These are phyloP conservation scores for Aricia agestis DNA, from an alignment of 1,140 invertebrate species.

Conservation along the genomic window DNA sequence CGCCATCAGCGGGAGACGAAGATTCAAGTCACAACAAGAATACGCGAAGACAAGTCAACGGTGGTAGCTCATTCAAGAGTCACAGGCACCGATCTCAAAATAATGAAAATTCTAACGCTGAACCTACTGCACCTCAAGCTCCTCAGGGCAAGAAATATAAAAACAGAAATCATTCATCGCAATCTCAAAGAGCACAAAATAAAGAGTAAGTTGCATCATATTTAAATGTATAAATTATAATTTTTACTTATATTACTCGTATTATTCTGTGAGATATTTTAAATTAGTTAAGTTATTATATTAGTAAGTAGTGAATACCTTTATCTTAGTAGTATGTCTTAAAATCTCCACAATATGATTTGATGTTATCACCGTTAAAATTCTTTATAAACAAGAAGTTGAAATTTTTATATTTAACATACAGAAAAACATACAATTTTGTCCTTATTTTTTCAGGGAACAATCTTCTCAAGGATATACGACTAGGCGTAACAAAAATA, in stretches of 20 bases:
- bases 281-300: too few relatives aligned
- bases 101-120: conserved; percentile 46
- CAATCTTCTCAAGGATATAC: conserved; percentile 65
- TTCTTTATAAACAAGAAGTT: too few relatives aligned
- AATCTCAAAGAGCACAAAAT: conserved; percentile 46
- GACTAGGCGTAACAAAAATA: conserved; percentile 67
- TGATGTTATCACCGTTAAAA: too few relatives aligned
- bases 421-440: neutral
- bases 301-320: too few relatives aligned
- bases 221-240: neutral
- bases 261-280: too few relatives aligned
- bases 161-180: conserved; percentile 53
- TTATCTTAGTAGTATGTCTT: too few relatives aligned
- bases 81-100: conserved; percentile 58
- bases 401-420: neutral
- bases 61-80: conserved; percentile 70
- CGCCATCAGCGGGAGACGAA: conserved; percentile 78
- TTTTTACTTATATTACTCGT: too few relatives aligned
- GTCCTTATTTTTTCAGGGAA: conserved; percentile 77
- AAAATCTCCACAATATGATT: too few relatives aligned
- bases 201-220: conserved; percentile 52
- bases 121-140: conserved; percentile 28
- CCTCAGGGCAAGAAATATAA: conserved; percentile 69
- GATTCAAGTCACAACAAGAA: conserved; percentile 74
- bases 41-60: conserved; percentile 72